Base-by-base conservation (phyloP, 2,797 vertebrate species). In the Ptychobarbus kaznakovi region DNA sequence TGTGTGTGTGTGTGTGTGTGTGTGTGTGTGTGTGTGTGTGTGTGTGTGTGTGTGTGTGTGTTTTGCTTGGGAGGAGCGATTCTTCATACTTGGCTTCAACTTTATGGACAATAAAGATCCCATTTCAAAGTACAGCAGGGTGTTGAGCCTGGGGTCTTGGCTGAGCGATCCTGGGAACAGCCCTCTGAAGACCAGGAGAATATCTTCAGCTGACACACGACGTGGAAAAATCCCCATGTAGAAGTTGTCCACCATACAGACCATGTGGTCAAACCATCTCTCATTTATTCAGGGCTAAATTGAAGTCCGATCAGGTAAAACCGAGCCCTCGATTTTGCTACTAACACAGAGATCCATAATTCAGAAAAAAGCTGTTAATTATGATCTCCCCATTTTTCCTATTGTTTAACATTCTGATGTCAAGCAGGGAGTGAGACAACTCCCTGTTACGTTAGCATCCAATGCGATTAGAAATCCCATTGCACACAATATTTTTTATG, bases 71-170 rank as follows among this genome's bases (percentile, higher is more conserved):
- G 93, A 95, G 94, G 93, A 92, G 92, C 93, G 90, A 94, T 94
- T 94, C 93, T 94, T 96, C 94, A 96, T 95, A 95, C 94, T 95
- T 96, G 95, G 95, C 95, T 92, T 92, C 92, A 93, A 93, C 93
- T 94, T 94, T 95, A 94, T 93, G 94, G 95, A 96, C 95, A 96
- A 95, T 96, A 96, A 96, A 95, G 95, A 95, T 96, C 95, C 93
- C 91, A 96, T 96, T 96, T 96, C 95, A 96, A 96, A 96, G 95
- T 96, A 92, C 95, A 92, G 95, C 94, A 94, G 94, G 95, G 95
- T 96, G 95, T 96, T 95, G 94, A 93, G 94, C 94, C 94, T 93
- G 93, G 95, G 95, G 94, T 95, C 94, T 93, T 95, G 95, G 95
- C 95, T 94, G 91, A 91, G 89, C 92, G 92, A 85, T 89, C 86